A percentile compares a stretch with the other conserved stretches of the same genome.
phyloP scores from a whole-genome alignment of 92 coral and sea anemone species.

The Meandrina meandrites region DNA sequence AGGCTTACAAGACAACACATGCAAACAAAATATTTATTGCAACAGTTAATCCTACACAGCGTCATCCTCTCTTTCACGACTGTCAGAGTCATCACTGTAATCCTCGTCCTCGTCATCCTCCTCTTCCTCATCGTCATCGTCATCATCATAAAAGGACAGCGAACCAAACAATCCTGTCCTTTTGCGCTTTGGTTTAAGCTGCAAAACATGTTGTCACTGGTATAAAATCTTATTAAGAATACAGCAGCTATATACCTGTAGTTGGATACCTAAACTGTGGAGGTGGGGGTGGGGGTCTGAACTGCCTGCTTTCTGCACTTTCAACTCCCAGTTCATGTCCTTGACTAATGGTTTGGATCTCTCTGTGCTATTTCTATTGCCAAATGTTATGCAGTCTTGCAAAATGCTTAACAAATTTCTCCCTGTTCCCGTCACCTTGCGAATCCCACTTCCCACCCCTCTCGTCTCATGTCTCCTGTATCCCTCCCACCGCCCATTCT shows the following conservation, averaged over 20 bases:
- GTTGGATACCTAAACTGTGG: not conserved
- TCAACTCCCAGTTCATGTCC: no score
- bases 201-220: not conserved
- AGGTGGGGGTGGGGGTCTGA: no score
- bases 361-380: no score
- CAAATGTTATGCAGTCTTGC: no score
- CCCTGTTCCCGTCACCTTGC: no score
- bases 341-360: no score
- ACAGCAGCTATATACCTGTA: not conserved
- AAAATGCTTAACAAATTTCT: no score
- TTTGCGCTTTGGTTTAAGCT: constrained; percentile 43
- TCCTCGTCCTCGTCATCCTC: constrained; percentile 34
- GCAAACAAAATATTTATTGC: not conserved
- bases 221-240: not conserved
- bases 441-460: no score
- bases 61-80: constrained; percentile 38
- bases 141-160: not conserved
- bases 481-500: no score
- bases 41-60: constrained; percentile 2
- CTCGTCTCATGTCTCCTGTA: no score
- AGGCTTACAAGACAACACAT: not conserved
- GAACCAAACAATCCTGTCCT: constrained; percentile 27
- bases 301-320: no score
- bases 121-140: constrained; percentile 18
- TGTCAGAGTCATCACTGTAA: constrained; percentile 55